phyloP scores from a whole-genome alignment of 64 coral and sea anemone species.

The Actinia equina region DNA sequence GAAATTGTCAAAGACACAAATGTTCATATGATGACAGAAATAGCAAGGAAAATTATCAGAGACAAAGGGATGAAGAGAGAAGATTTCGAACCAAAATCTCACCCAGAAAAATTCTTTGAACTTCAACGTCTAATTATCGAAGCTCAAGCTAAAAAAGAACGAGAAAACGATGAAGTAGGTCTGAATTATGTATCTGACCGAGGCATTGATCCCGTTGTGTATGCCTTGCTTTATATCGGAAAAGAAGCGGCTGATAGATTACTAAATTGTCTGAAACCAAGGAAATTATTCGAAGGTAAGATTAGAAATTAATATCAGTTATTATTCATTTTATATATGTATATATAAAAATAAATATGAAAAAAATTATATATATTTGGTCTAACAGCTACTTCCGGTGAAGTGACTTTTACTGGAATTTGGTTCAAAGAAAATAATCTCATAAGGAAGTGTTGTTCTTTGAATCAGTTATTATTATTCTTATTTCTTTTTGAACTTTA shows the following conservation, averaged over 20 bases:
- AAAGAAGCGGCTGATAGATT: conserved; percentile 36
- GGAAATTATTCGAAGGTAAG: conserved; percentile 77
- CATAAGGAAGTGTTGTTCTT: too few species aligned
- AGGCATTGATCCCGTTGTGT: conserved; percentile 82
- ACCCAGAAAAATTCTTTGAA: conserved; percentile 67
- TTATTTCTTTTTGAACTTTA: too few species aligned
- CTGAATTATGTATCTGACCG: conserved; percentile 78
- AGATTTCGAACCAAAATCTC: conserved; percentile 77
- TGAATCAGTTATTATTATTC: too few species aligned
- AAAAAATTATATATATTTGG: too few species aligned
- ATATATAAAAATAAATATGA: too few species aligned
- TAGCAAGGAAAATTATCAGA: conserved; percentile 73
- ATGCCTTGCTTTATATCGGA: conserved; percentile 71
- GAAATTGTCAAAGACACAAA: conserved; percentile 42
- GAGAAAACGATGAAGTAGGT: conserved; percentile 7
- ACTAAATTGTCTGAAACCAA: conserved; percentile 26
- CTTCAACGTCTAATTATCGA: conserved; percentile 74
- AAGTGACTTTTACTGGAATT: too few species aligned
- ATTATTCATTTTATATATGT: too few species aligned
- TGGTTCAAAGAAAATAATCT: too few species aligned
- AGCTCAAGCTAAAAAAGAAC: conserved; percentile 50
- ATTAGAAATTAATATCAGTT: background rate
- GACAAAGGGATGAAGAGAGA: conserved; percentile 65
- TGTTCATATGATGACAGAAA: conserved; percentile 56
- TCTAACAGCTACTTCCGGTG: too few species aligned